Evolutionary conservation across 2,888 invertebrate genomes (phyloP).

Genomic region (Liposcelis brunnea): DNA sequence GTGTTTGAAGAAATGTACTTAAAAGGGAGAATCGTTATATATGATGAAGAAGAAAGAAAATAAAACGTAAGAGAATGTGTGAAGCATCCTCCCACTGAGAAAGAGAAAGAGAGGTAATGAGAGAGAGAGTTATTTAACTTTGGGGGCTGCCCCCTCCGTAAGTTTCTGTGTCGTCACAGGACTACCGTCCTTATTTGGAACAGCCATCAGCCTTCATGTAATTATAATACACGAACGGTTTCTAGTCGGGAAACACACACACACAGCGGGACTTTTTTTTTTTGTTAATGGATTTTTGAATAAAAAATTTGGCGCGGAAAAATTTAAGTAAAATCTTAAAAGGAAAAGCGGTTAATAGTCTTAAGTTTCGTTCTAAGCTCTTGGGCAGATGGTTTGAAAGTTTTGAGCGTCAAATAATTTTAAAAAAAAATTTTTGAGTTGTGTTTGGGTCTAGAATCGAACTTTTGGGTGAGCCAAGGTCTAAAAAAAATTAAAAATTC

Average conservation of each 20-base stretch:
- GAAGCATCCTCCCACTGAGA: slow-evolving; percentile 6
- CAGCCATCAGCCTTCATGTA: slow-evolving; percentile 1
- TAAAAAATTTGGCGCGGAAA: no score
- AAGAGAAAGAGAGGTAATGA: neutral
- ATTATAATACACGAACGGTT: neutral
- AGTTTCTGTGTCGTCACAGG: slow-evolving; percentile 1
- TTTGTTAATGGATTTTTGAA: no score
- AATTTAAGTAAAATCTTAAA: no score
- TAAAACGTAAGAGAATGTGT: no score
- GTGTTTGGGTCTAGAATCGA: no score
- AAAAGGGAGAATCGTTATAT: neutral
- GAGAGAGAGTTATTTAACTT: neutral
- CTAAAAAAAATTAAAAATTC: no score
- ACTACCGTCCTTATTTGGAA: slow-evolving; percentile 7
- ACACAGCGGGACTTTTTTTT: neutral
- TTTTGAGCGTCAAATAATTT: no score
- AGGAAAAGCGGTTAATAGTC: no score
- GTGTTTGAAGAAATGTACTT: neutral
- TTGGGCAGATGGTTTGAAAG: no score
- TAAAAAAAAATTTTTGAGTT: no score
- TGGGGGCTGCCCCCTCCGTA: neutral
- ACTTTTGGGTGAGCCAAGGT: no score
- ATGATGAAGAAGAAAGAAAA: neutral
- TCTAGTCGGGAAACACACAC: neutral
- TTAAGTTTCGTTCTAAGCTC: no score